phyloP scores from a whole-genome alignment of 1,140 invertebrate species.

The Phymastichus coffea region DNA sequence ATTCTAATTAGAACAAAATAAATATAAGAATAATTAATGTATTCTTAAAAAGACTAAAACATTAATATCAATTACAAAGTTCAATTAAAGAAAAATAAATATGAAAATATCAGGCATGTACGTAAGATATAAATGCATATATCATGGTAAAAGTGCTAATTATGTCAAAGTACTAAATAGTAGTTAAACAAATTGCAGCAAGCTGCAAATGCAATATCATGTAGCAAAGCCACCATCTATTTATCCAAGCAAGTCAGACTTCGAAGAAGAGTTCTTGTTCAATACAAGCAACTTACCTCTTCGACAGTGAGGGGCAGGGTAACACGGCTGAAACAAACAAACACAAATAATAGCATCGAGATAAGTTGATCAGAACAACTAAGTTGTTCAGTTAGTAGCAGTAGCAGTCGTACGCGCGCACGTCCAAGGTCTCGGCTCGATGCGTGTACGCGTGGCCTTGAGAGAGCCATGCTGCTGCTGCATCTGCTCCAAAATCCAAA shows the following conservation, averaged over 20 bases:
- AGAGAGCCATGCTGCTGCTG: background rate
- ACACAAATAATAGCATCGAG: no score
- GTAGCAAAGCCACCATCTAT: slow-evolving; percentile 8
- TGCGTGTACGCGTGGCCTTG: background rate
- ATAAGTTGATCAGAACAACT: no score
- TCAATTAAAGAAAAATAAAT: no score
- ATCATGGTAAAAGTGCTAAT: slow-evolving; percentile 23
- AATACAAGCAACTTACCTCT: slow-evolving; percentile 66
- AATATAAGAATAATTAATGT: no score
- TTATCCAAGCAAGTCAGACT: slow-evolving; percentile 13
- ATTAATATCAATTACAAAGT: no score
- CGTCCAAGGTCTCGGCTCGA: background rate
- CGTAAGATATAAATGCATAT: no score
- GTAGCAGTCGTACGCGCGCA: background rate
- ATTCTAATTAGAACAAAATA: no score
- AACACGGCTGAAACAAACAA: slow-evolving; percentile 67
- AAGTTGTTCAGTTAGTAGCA: no score
- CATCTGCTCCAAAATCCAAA: slow-evolving; percentile 7
- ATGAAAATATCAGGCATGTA: no score
- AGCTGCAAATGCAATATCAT: background rate
- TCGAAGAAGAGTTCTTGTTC: background rate
- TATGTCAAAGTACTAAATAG: slow-evolving; percentile 23
- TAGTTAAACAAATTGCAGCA: slow-evolving; percentile 41
- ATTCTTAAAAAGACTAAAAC: no score
- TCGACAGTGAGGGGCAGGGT: slow-evolving; percentile 73